Base-by-base conservation (phyloP, 2,113 vertebrate species). In the Prochilodus magdalenae region DNA sequence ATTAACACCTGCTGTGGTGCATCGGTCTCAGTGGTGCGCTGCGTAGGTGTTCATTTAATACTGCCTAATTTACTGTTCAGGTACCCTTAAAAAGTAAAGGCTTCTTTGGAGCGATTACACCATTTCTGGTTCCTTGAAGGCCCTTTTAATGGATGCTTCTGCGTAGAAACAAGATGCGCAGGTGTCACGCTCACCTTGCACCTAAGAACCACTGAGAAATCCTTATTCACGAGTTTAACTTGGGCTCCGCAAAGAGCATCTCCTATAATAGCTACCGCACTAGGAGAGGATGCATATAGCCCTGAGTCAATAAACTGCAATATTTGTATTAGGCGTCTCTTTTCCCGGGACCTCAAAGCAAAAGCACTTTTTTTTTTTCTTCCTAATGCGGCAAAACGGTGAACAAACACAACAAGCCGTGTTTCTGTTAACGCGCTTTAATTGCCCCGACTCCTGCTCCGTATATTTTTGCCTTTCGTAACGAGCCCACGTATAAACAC, bases 401-500 rank as follows among this genome's bases (percentile, higher is more conserved):
- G 33, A 82, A 59, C 73, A 75, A 81, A 81, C 55, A 53, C 49
- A 59, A 57, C 62, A 27, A 44, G 53, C 66, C 33, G 20, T 66
- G 66, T 74, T 73, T 55, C 47, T n/a, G 27, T 24, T 30, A 57
- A 69, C 27, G 49, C 40, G 70, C 75, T 60, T 71, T 82, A 85
- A 82, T 85, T 82, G 73, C 73, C 73, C 57, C 62, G n/a, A 82
- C 49, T 65, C 53, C 26, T 73, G 79, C 60, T 62, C 59, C 27
- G 14, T 36, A 18, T 82, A 73, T 75, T 79, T 82, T 59, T 40
- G 63, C 51, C 59, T 44, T 82, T 65, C 51, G n/a, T 82, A 78
- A 77, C 26, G 36, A 73, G 76, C 71, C 60, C 59, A 57, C 63
- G 49, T 63, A 81, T 82, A 82, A 85, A 79, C 76, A 70, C 22